Conservation (phyloP, 64 coral and sea anemone genomes). For the Montipora sp. region DNA sequence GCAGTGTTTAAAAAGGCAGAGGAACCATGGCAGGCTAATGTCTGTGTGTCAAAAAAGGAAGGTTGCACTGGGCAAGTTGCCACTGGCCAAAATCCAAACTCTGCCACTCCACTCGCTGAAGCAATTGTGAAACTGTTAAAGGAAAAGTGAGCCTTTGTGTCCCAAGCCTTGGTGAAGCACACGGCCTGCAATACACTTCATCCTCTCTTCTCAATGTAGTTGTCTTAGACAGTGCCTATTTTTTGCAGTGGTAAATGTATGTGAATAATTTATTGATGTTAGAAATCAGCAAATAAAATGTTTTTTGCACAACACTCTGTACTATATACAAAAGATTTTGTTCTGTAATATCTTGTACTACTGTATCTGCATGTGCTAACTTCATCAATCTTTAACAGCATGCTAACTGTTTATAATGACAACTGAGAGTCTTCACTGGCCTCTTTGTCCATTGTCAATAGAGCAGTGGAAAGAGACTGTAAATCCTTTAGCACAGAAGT, state of each 20-base stretch:
- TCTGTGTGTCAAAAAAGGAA: slow-evolving; percentile 42
- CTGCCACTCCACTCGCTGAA: slow-evolving; percentile 86
- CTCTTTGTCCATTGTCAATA: slow-evolving; percentile 56
- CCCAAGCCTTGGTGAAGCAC: neutral
- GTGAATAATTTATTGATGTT: no score
- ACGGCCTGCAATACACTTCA: neutral
- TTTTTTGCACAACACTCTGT: no score
- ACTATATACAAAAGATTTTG: no score
- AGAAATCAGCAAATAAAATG: no score
- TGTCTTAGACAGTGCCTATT: no score
- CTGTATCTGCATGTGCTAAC: neutral
- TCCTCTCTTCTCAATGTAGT: no score
- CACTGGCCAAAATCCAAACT: slow-evolving; percentile 94
- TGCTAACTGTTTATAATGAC: neutral
- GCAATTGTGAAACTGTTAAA: slow-evolving; percentile 77
- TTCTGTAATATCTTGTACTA: neutral
- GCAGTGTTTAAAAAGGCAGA: slow-evolving; percentile 59
- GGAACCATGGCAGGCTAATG: slow-evolving; percentile 53
- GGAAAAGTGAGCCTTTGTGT: neutral
- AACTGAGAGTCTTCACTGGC: slow-evolving; percentile 18
- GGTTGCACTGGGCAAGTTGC: neutral
- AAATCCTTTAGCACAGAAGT: slow-evolving; percentile 57
- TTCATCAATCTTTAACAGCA: neutral
- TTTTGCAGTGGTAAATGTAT: no score
- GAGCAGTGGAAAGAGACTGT: slow-evolving; percentile 53